Evolutionary conservation across 2,113 vertebrate species (phyloP).

Genomic region (Arizona elegans): DNA sequence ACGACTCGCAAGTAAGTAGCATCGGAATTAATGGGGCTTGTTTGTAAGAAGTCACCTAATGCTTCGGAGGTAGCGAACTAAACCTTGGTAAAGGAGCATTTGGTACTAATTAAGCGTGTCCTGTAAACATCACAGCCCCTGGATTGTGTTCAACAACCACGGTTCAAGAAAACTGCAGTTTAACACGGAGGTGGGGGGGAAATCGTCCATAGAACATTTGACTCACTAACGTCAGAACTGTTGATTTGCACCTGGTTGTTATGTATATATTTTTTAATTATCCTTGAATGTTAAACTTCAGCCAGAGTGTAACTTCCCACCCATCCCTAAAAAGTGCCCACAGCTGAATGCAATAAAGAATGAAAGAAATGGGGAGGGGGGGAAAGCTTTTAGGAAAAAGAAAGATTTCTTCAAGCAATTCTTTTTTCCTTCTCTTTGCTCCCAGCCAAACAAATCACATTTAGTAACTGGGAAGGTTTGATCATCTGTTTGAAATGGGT

Average conservation of each 20-base stretch:
- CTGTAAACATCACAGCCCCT: not conserved
- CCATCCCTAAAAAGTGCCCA: not conserved
- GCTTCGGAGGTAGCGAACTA: not conserved
- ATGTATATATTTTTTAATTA: not conserved
- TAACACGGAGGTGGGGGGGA: not conserved
- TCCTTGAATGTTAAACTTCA: not conserved
- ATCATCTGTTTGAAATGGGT: conserved; percentile 1
- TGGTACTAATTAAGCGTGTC: not conserved
- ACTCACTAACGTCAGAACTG: not conserved
- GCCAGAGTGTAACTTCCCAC: not conserved
- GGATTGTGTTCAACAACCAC: not conserved
- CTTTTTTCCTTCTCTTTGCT: not conserved
- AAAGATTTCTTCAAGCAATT: not conserved
- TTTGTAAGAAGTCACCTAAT: not conserved
- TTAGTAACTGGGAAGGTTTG: not conserved
- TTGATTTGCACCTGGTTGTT: not conserved
- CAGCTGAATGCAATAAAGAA: not conserved
- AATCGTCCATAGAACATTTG: not conserved
- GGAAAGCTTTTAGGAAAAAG: not conserved
- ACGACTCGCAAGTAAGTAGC: not conserved
- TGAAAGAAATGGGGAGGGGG: not conserved
- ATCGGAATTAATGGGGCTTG: not conserved
- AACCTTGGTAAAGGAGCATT: not conserved
- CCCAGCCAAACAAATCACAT: not conserved
- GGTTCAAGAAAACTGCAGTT: not conserved